Base-by-base conservation (phyloP, 2,888 invertebrate species). In the Drosophila emarginata region DNA sequence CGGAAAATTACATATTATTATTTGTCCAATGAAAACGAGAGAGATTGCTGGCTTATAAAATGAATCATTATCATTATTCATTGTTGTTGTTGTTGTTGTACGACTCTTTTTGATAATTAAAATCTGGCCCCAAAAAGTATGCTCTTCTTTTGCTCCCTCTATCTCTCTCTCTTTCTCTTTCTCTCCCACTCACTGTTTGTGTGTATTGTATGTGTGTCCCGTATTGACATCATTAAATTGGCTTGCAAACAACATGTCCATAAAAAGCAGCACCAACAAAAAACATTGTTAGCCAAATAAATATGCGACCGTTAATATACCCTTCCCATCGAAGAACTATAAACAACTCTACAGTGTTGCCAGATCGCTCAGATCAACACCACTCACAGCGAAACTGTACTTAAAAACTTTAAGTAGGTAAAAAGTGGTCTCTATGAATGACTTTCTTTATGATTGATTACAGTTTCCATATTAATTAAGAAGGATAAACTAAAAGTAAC, bases 1-100 rank as follows among this genome's bases (percentile, higher is more conserved):
- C 90, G 89, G 89, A 90, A 89, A 90, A 90, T 90, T 89, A 89
- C 82, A 85, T 79, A 87, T 77, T 80, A 85, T 81, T 87, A 80
- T 87, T 87, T 81, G 79, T 76, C 82, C 82, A 72, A 79, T 66
- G 73, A 45, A 45, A 45, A 32, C 32, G 32, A 69, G 66, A 63
- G 68, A 66, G 40, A 60, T 45, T 60, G 23, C 40, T 71, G 40
- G 62, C 12, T 23, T 58, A 60, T 40, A 58, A 53, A 65, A 64
- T 67, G 74, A 67, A 68, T 59, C 69, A 80, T 82, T 77, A 80
- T 83, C 84, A 80, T 80, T 77, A 63, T 51, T 45, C 45, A 37
- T 61, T 63, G 64, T 51, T 53, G 59, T 64, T 59, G 32, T 53
- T 59, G 65, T 26, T 51, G 64, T 59, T 36, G 62, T 45, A 45